A percentile compares a stretch with the other conserved stretches of the same genome.
These are phyloP conservation scores for Drosophila rufa DNA, from an alignment of 1,140 invertebrate genomes.

Conservation along the genomic window DNA sequence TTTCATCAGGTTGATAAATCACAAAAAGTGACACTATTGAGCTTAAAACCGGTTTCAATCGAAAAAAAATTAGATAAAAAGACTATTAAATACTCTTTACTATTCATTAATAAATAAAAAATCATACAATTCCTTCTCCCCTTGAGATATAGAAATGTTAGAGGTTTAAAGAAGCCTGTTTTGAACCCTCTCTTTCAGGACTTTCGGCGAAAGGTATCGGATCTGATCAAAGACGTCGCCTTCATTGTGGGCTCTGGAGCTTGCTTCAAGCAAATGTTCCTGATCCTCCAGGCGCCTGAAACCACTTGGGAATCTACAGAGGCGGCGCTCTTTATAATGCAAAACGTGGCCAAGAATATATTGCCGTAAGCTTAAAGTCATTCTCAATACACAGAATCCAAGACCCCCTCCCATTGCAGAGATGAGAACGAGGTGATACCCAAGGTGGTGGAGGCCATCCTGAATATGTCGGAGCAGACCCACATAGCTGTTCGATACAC, in stretches of 20 bases:
- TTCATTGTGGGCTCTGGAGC: slow-evolving; percentile 97
- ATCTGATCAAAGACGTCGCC: slow-evolving; percentile 98
- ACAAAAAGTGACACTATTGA: neutral
- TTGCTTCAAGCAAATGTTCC: slow-evolving; percentile 96
- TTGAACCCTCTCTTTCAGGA: slow-evolving; percentile 87
- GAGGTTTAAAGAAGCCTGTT: too few relatives aligned
- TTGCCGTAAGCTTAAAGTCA: slow-evolving; percentile 91
- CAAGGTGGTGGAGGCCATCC: slow-evolving; percentile 95
- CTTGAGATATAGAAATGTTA: too few relatives aligned
- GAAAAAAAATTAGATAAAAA: neutral
- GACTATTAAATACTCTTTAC: neutral
- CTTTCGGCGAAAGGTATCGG: slow-evolving; percentile 95
- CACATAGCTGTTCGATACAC: slow-evolving; percentile 96
- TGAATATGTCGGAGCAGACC: slow-evolving; percentile 92
- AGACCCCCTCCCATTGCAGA: slow-evolving; percentile 86
- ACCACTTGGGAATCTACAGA: slow-evolving; percentile 96
- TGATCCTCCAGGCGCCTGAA: slow-evolving; percentile 88
- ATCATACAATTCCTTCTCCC: too few relatives aligned
- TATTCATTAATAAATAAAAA: too few relatives aligned
- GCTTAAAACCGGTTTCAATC: neutral
- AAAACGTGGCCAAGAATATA: slow-evolving; percentile 97
- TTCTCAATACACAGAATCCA: too few relatives aligned
- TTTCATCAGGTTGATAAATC: slow-evolving; percentile 6
- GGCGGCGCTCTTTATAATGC: slow-evolving; percentile 98
- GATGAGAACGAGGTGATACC: slow-evolving; percentile 96